phyloP scores from a whole-genome alignment of 2,797 vertebrate species.

The Neosilurus hyrtlii region DNA sequence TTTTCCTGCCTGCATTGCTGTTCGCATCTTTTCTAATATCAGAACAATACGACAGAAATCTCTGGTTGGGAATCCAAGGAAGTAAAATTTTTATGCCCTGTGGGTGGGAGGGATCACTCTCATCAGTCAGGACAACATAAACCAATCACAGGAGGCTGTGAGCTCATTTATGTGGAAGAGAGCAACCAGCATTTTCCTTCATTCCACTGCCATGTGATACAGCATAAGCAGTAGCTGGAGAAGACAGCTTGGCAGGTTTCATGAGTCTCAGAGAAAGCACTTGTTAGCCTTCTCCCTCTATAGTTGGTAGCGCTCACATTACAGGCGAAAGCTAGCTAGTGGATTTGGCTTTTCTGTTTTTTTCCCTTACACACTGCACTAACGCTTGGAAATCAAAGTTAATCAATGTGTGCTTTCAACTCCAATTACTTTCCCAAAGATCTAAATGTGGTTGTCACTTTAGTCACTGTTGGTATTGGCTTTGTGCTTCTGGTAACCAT shows the following conservation, averaged over 20 bases:
- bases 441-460: background rate
- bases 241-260: background rate
- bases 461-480: background rate
- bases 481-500: background rate
- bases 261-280: background rate
- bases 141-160: background rate
- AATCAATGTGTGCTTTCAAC: slow-evolving; percentile 2
- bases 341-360: background rate
- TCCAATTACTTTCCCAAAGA: background rate
- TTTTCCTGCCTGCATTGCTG: background rate
- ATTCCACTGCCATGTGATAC: background rate
- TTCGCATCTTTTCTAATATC: background rate
- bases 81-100: background rate
- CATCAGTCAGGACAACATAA: background rate
- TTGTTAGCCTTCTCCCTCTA: background rate
- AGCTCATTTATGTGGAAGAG: background rate
- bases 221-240: background rate
- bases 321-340: background rate
- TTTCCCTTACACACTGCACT: background rate
- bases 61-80: background rate
- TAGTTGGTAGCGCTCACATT: background rate
- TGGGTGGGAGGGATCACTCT: too few relatives aligned
- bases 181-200: too few relatives aligned
- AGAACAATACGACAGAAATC: background rate
- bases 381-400: background rate